Evolutionary conservation across 2,113 vertebrate species (phyloP), one percentile per base, ranked within the genome.

Genomic region (Craseonycteris thonglongyai): DNA sequence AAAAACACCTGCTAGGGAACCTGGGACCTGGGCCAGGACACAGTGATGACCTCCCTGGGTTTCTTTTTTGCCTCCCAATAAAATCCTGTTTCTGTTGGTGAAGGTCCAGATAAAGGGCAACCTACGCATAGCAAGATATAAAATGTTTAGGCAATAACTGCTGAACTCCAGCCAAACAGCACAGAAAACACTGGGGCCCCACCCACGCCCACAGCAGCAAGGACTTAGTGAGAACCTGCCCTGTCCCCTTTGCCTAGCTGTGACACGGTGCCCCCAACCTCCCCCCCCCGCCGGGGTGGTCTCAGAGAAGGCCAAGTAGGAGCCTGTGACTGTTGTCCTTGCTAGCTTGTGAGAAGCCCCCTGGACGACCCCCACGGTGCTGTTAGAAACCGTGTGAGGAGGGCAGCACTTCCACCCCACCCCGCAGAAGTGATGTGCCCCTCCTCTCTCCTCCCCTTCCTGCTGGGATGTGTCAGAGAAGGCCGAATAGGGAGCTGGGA

Each of bases 271-370:
- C 54, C 59, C 1, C 2, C 9, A 54, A 47, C 21, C 6, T 22
- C 0, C 0, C 6, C 10, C 0, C 0, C 6, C 10, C 24, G 5
- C 2, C 28, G 11, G 30, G 7, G 28, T 58, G 22, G 1, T 35
- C 2, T 76, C 38, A 2, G 3, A 22, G 54, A 81, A 83, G 49
- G 3, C 63, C 61, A 58, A 18, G 15, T 13, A 33, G 80, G 35
- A 72, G 51, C 8, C n/a, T 63, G 42, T 1, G 8, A 3, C 38
- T 78, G 42, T 51, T 38, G 33, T 47, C 38, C 45, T 81, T 58
- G 74, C n/a, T 38, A 49, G 26, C 59, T 82, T 49, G 1, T 42
- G 38, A 13, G 33, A 63, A 45, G 35, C 14, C 9, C 22, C 47
- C 87, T 24, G 5, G 0, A 5, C 8, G 7, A 9, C 18, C 30